phyloP scores from a whole-genome alignment of 1,140 invertebrate genomes.

The Tribolium castaneum region DNA sequence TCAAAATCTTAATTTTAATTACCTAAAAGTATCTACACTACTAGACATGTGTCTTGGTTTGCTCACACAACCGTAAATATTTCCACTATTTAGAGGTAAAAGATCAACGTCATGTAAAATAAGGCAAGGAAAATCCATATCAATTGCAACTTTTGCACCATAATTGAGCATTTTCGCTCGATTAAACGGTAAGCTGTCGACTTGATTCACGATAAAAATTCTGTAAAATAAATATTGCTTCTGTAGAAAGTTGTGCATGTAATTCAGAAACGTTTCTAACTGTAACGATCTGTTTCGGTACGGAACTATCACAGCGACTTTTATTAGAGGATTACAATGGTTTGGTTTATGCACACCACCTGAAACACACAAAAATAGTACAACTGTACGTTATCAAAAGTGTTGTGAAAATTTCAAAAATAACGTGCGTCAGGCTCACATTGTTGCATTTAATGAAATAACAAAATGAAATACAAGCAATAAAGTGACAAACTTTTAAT shows the following conservation, averaged over 20 bases:
- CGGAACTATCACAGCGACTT: conserved; percentile 89
- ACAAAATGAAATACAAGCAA: too few species aligned
- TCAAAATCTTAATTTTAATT: conserved; percentile 33
- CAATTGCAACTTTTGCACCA: conserved; percentile 83
- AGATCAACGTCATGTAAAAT: conserved; percentile 97
- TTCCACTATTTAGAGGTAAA: conserved; percentile 87
- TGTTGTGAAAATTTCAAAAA: too few species aligned
- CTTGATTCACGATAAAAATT: conserved; percentile 94
- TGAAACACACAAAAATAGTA: conserved; percentile 52
- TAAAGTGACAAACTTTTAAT: too few species aligned
- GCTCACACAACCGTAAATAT: conserved; percentile 91
- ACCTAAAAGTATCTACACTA: conserved; percentile 86
- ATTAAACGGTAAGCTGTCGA: conserved; percentile 84
- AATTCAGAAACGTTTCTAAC: conserved; percentile 82
- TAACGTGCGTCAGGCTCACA: too few species aligned
- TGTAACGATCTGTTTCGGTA: conserved; percentile 88
- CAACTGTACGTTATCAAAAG: too few species aligned
- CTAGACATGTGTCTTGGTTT: conserved; percentile 93
- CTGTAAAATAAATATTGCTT: conserved; percentile 83
- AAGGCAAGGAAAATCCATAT: conserved; percentile 83
- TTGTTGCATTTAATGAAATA: too few species aligned
- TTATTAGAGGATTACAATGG: conserved; percentile 78
- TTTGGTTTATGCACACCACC: conserved; percentile 80
- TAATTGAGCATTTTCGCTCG: conserved; percentile 94
- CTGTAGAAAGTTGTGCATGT: conserved; percentile 91